Evolutionary conservation across 2,888 invertebrate genomes (phyloP).

Genomic region (Hybos culiciformis): DNA sequence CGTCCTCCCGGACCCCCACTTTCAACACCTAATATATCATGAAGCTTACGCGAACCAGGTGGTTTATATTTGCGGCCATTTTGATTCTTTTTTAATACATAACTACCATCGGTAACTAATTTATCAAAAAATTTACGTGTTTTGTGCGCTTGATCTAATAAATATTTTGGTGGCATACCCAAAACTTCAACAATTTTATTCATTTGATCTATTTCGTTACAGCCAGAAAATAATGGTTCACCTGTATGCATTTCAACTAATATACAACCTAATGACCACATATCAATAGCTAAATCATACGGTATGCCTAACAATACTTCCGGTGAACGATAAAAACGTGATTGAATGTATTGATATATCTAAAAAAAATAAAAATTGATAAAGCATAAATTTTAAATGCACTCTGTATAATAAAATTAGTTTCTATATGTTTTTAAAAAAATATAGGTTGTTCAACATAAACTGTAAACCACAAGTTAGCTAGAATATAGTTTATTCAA

Average conservation of each 20-base stretch:
- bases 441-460: neutral
- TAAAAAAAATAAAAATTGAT: constrained; percentile 34
- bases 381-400: neutral
- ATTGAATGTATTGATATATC: constrained; percentile 99
- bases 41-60: constrained; percentile 80
- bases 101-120: constrained; percentile 80
- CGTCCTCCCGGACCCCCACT: constrained; percentile 93
- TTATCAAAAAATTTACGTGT: constrained; percentile 97
- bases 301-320: constrained; percentile 97
- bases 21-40: constrained; percentile 92
- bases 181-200: constrained; percentile 99
- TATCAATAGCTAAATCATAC: constrained; percentile 98
- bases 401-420: neutral
- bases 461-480: no score
- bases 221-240: constrained; percentile 96
- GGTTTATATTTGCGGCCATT: constrained; percentile 82
- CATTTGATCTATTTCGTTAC: constrained; percentile 99
- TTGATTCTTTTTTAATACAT: constrained; percentile 78
- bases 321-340: constrained; percentile 95
- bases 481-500: no score
- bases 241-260: constrained; percentile 99
- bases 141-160: constrained; percentile 92
- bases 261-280: constrained; percentile 99
- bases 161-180: constrained; percentile 93
- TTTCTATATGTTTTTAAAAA: neutral